A percentile compares a stretch with the other conserved stretches of the same genome.
These are phyloP conservation scores for Anguilla pacifica DNA, from an alignment of 2,797 vertebrate species.

Conservation along the genomic window DNA sequence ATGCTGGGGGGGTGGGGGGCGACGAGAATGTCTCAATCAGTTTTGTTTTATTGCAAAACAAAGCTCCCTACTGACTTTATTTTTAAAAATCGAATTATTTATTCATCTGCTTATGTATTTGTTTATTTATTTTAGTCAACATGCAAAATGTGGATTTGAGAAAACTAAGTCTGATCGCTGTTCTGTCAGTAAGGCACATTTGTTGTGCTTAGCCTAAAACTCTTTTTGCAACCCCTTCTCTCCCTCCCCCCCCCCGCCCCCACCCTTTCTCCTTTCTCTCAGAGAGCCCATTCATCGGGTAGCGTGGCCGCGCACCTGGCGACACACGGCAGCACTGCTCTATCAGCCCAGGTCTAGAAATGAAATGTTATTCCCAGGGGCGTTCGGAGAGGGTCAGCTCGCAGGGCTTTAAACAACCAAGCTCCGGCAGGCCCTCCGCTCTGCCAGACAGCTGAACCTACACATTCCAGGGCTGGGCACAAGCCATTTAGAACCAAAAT, in stretches of 20 bases:
- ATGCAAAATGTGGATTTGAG: not conserved
- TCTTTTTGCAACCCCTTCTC: not conserved
- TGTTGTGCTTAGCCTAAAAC: not conserved
- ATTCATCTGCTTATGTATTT: not conserved
- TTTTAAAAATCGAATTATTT: not conserved
- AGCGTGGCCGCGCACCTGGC: conserved; percentile 69
- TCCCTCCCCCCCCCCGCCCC: not conserved
- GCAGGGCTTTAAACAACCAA: conserved; percentile 34
- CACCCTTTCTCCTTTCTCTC: too few species aligned
- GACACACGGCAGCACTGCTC: conserved; percentile 56
- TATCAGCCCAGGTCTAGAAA: not conserved
- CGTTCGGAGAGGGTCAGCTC: not conserved
- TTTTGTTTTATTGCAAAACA: not conserved
- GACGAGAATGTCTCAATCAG: not conserved
- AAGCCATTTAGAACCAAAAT: conserved; percentile 56
- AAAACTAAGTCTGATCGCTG: not conserved
- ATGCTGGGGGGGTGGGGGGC: not conserved
- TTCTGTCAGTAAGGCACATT: not conserved
- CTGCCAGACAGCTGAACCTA: conserved; percentile 55
- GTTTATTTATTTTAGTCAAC: not conserved
- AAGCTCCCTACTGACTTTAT: not conserved
- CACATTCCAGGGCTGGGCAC: conserved; percentile 55
- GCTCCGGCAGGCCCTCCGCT: conserved; percentile 52
- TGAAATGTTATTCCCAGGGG: not conserved
- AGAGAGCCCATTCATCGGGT: conserved; percentile 69